phyloP scores from a whole-genome alignment of 2,113 vertebrate genomes.

The Capra hircus region DNA sequence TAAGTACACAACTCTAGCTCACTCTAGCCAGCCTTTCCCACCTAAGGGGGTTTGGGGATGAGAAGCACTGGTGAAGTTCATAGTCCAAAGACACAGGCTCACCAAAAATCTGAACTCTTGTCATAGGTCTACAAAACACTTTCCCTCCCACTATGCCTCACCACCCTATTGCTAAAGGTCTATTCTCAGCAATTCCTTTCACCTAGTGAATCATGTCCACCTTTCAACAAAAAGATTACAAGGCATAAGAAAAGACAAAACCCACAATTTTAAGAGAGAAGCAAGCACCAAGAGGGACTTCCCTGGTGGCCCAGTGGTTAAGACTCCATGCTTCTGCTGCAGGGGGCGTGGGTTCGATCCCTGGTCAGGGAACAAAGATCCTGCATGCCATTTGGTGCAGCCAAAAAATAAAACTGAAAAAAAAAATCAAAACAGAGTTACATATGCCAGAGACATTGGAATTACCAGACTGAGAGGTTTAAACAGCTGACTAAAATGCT shows the following conservation, averaged over 20 bases:
- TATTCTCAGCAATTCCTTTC: neutral
- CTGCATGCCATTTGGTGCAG: neutral
- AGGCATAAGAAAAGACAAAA: neutral
- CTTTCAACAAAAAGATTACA: neutral
- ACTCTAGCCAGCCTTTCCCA: neutral
- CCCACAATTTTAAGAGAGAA: neutral
- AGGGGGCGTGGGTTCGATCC: neutral
- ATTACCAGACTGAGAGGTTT: neutral
- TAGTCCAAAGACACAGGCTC: neutral
- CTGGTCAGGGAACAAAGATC: neutral
- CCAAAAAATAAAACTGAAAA: neutral
- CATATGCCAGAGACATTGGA: neutral
- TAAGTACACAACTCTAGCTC: neutral
- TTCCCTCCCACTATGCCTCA: neutral
- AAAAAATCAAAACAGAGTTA: neutral
- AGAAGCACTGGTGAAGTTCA: neutral
- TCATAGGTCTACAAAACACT: neutral
- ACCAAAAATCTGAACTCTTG: neutral
- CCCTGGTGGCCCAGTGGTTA: neutral
- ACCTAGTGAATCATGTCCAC: neutral
- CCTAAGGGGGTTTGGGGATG: neutral
- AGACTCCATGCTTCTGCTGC: neutral
- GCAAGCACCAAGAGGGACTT: neutral
- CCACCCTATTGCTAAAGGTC: neutral
- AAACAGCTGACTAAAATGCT: neutral